phyloP scores from a whole-genome alignment of 2,888 invertebrate genomes.

The Nephrotoma flavescens region DNA sequence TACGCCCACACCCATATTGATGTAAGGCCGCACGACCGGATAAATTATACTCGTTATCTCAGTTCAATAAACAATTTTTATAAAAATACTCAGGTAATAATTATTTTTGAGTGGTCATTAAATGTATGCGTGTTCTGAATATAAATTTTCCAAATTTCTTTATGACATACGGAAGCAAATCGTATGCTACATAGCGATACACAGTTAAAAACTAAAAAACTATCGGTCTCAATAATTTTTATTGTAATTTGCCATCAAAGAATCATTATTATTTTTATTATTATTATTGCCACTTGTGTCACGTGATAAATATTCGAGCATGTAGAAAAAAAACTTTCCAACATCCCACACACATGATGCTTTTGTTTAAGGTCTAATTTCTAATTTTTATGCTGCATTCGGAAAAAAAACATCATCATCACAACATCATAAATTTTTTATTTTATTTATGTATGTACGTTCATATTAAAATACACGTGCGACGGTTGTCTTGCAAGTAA shows the following conservation, averaged over 20 bases:
- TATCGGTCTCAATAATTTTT: neutral
- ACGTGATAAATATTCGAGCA: neutral
- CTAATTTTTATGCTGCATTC: neutral
- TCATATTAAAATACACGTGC: neutral
- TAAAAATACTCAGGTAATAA: neutral
- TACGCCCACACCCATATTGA: neutral
- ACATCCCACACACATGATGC: neutral
- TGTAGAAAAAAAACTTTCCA: neutral
- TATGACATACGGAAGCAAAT: neutral
- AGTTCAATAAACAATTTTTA: neutral
- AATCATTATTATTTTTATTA: too few relatives aligned
- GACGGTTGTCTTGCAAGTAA: neutral
- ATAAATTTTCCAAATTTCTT: neutral
- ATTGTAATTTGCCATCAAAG: too few relatives aligned
- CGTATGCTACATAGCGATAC: neutral
- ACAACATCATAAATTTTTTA: neutral
- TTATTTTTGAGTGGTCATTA: neutral
- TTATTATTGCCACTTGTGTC: neutral
- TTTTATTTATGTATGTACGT: neutral
- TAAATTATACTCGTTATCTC: neutral
- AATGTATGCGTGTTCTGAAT: neutral
- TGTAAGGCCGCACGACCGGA: neutral
- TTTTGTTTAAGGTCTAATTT: neutral
- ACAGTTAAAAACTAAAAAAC: neutral
- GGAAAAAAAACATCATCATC: neutral